Evolutionary conservation across 2,797 vertebrate genomes (phyloP).

Genomic region (Carduelis carduelis): DNA sequence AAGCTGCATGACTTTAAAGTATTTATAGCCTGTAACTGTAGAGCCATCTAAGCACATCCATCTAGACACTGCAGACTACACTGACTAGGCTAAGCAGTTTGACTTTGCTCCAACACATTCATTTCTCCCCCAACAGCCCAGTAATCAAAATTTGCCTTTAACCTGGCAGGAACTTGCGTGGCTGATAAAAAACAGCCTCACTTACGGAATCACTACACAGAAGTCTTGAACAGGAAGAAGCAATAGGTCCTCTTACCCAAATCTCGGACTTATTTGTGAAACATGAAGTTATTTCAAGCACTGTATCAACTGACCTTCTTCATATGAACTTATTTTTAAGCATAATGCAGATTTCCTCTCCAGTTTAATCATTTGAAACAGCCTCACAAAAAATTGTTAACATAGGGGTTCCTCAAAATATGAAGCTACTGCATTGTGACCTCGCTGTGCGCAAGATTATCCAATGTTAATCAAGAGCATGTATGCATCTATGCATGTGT

Average conservation of each 20-base stretch:
- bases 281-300: background rate
- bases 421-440: background rate
- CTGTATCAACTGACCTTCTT: background rate
- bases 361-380: background rate
- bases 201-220: background rate
- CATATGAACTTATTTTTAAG: background rate
- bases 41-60: background rate
- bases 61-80: background rate
- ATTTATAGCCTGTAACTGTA: background rate
- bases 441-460: background rate
- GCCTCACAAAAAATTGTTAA: background rate
- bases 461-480: background rate
- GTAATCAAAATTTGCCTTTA: background rate
- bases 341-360: background rate
- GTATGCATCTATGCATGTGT: background rate
- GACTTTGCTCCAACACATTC: background rate
- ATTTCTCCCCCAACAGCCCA: background rate
- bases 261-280: background rate
- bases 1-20: background rate
- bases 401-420: background rate
- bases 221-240: background rate
- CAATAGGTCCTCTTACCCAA: background rate
- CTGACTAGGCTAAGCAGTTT: background rate
- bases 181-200: background rate
- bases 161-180: background rate